Conservation (phyloP, 1,140 invertebrate genomes). For the Danaus melanippus region DNA sequence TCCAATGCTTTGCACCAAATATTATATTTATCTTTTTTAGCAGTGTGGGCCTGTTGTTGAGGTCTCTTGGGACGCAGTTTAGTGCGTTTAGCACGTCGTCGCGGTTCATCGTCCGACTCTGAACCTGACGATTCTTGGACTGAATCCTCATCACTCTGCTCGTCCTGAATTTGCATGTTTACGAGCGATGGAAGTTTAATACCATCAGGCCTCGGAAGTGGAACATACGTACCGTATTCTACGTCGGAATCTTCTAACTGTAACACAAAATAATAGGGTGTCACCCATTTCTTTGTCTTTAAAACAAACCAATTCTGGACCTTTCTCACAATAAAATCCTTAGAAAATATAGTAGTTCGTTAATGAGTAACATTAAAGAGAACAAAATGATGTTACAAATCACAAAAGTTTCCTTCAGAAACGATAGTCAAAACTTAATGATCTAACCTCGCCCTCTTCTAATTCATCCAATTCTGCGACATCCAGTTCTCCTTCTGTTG, state of each 20-base stretch:
- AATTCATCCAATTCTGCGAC: slow-evolving; percentile 53
- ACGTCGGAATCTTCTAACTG: slow-evolving; percentile 65
- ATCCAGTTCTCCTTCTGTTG: slow-evolving; percentile 64
- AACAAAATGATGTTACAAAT: neutral
- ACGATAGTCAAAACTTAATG: neutral
- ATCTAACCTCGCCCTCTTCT: slow-evolving; percentile 62
- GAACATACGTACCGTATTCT: slow-evolving; percentile 61
- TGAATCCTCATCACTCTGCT: slow-evolving; percentile 57
- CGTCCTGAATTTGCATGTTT: slow-evolving; percentile 65
- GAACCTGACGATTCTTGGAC: slow-evolving; percentile 47
- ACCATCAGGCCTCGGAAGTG: slow-evolving; percentile 50
- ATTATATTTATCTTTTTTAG: slow-evolving; percentile 63
- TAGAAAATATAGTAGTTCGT: too few relatives aligned
- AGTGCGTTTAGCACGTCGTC: slow-evolving; percentile 48
- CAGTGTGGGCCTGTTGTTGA: slow-evolving; percentile 32
- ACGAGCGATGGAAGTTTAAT: slow-evolving; percentile 63
- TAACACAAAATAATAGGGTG: slow-evolving; percentile 18
- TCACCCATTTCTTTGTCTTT: too few relatives aligned
- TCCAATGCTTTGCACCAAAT: slow-evolving; percentile 63
- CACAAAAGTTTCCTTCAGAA: too few relatives aligned
- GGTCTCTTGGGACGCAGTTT: slow-evolving; percentile 49
- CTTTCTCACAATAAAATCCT: too few relatives aligned
- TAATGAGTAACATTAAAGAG: too few relatives aligned
- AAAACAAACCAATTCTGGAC: too few relatives aligned
- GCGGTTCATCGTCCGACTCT: slow-evolving; percentile 54